Base-by-base conservation (phyloP, 2,797 vertebrate species). In the Triplophysa yarkandensis region DNA sequence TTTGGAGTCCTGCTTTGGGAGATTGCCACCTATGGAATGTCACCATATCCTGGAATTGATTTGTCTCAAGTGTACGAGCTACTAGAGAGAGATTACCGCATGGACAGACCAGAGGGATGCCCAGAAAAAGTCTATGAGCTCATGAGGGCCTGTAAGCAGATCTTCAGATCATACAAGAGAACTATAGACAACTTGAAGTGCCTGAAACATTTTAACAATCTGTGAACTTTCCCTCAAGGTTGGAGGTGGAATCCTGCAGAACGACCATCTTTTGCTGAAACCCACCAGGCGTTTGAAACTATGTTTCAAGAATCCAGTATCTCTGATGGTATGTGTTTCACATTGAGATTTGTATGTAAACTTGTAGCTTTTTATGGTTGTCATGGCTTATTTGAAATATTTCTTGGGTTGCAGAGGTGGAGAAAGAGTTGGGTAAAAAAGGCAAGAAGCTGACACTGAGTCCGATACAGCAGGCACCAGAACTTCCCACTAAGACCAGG, bases 241-340 rank as follows among this genome's bases (percentile, higher is more conserved):
- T 99, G 97, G 97, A 93, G 94, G 88, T 99, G 97, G 97, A 97
- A 88, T 74, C 95, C 96, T 43, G 91, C 91, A 0, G 97, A 99
- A 58, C 90, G 97, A 34, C 97, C 97, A 0, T 96, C 97, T 25
- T 99, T 99, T 70, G 97, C 96, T 6, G 97, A 98, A 87, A 96
- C 97, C 71, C 97, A 98, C 86, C 97, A 98, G 83, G 97, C 95
- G 2, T 99, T 99, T 80, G 97, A 99, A 82, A 99, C 96, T 0
- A 99, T 99, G 97, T 99, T 99, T 85, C 96, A 98, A 86, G 97
- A 99, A 74, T 99, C 97, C 81, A 99, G 97, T 88, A 99, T 99
- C 82, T 98, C 95, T 0, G 97, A 98, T 34, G 97, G 97, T 98
- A 89, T 43, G 88, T 69, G 9, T 16, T 2, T 6, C 55, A 52